Evolutionary conservation across 2,888 invertebrate genomes (phyloP).

Genomic region (Leucoptera coffeella): DNA sequence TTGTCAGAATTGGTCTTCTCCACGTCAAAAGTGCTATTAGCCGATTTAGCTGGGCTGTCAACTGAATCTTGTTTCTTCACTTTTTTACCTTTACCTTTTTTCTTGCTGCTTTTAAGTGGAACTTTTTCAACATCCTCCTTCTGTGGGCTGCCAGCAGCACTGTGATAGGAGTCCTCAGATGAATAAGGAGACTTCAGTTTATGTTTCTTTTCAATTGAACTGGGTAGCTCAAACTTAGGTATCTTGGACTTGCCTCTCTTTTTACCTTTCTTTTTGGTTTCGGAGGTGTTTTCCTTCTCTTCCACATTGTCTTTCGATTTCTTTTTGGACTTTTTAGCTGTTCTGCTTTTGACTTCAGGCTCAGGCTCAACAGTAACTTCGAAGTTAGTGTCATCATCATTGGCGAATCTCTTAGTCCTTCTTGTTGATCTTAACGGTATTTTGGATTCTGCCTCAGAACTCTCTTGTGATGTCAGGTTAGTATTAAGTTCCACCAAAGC

Average conservation of each 20-base stretch:
- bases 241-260: conserved; percentile 11
- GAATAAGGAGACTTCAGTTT: conserved; percentile 13
- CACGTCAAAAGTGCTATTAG: neutral
- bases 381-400: conserved; percentile 3
- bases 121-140: conserved; percentile 1
- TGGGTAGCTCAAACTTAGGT: too few species aligned
- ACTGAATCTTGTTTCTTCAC: neutral
- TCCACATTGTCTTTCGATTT: conserved; percentile 2
- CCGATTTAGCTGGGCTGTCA: neutral
- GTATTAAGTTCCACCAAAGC: conserved; percentile 19
- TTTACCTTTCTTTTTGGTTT: conserved; percentile 16
- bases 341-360: conserved; percentile 6
- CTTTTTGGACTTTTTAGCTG: conserved; percentile 6
- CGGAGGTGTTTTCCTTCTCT: conserved; percentile 6
- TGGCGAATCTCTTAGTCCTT: conserved; percentile 13
- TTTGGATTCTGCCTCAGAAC: conserved; percentile 6
- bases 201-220: conserved; percentile 4
- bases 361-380: neutral
- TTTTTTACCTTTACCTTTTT: too few species aligned
- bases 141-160: conserved; percentile 29
- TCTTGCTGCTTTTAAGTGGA: too few species aligned
- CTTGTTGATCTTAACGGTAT: conserved; percentile 15
- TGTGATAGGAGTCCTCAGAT: conserved; percentile 30
- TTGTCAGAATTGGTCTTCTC: neutral
- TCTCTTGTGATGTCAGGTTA: neutral